These are phyloP conservation scores for Fulmarus glacialis DNA, from an alignment of 2,113 vertebrate species.

Conservation along the genomic window DNA sequence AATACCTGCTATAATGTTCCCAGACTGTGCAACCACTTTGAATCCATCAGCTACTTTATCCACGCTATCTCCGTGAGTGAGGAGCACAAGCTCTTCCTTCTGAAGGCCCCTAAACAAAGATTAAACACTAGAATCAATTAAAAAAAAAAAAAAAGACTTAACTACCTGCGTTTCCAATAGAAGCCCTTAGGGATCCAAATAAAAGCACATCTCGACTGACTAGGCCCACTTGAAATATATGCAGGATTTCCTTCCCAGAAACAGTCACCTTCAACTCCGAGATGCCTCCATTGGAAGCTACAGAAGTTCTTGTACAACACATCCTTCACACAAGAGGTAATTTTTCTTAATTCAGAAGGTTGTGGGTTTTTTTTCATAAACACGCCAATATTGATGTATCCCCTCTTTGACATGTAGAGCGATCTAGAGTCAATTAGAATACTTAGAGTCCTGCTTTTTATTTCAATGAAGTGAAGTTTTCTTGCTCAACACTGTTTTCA, in stretches of 20 bases:
- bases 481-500: background rate
- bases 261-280: accelerated
- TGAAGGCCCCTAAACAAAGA: slow-evolving; percentile 87
- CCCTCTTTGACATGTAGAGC: background rate
- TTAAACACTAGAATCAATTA: background rate
- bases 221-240: background rate
- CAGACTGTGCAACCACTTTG: slow-evolving; percentile 96
- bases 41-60: slow-evolving; percentile 99
- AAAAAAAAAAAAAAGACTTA: background rate
- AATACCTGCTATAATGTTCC: slow-evolving; percentile 94
- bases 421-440: background rate
- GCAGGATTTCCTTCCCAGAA: background rate
- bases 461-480: background rate
- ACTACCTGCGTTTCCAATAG: background rate
- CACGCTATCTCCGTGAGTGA: slow-evolving; percentile 97
- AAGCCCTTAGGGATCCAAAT: background rate
- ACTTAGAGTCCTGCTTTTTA: background rate
- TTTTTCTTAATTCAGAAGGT: too few species aligned
- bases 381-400: accelerated
- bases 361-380: background rate
- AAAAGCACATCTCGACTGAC: accelerated
- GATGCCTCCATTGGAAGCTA: background rate
- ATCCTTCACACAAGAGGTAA: background rate
- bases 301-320: accelerated
- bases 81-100: slow-evolving; percentile 94